Conservation (phyloP, 2,113 vertebrate species). For the Oreocharis arfaki region DNA sequence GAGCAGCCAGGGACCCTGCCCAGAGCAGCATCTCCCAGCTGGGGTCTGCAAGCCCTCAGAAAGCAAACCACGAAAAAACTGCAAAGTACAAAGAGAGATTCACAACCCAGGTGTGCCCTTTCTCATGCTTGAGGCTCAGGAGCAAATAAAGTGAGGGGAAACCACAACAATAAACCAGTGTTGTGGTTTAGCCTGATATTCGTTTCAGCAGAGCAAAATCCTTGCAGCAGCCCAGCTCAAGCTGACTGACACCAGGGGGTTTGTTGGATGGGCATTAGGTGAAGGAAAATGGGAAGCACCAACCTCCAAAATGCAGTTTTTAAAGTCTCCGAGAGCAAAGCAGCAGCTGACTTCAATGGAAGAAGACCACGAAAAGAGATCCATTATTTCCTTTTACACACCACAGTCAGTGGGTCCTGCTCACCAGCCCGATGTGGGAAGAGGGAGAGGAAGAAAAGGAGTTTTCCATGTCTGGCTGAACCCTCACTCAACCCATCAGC, state of each 20-base stretch:
- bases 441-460: neutral
- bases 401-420: accelerated
- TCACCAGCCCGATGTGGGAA: neutral
- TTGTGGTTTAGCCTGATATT: neutral
- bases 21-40: neutral
- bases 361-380: neutral
- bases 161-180: neutral
- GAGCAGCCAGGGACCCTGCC: neutral
- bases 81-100: neutral
- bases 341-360: neutral
- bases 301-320: neutral
- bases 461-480: neutral
- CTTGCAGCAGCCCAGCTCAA: neutral
- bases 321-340: neutral
- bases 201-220: neutral
- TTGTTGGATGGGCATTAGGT: neutral
- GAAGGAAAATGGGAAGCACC: neutral
- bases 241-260: neutral
- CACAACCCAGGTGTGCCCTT: neutral
- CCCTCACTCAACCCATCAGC: neutral
- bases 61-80: neutral
- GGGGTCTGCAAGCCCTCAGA: neutral
- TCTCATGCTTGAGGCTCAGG: neutral
- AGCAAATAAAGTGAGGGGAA: neutral
- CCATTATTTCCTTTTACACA: neutral